Base-by-base conservation (phyloP, 1,140 invertebrate genomes). In the Daktulosphaira vitifoliae region DNA sequence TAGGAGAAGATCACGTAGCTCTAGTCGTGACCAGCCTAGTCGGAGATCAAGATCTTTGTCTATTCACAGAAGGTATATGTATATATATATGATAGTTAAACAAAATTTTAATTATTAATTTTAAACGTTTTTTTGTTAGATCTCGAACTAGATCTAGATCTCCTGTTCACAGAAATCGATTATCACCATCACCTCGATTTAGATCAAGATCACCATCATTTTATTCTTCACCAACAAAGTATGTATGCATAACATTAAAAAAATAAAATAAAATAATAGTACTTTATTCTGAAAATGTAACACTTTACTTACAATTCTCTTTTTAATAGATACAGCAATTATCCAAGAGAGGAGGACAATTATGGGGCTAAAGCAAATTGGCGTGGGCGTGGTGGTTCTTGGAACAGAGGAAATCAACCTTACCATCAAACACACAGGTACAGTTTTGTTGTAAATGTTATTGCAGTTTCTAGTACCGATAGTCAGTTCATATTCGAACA, bases 71-170 rank as follows among this genome's bases (percentile, higher is more conserved):
- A 62, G 56, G 56, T 62, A 62, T 25, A 33, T 33, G 29, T 33
- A 23, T 18, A 2, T 8, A n/a, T 37, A 22, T n/a, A 25, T n/a
- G n/a, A 44, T 29, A 25, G 29, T 53, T 23, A 9, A 20, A 23
- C n/a, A 23, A 15, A 37, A 22, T n/a, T 42, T 42, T 25, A 42
- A 25, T 16, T n/a, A n/a, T n/a, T n/a, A n/a, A 7, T 56, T 56
- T 1, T 25, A 59, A 18, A 48, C 26, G 16, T 25, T 26, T 33
- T 8, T 26, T 48, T 52, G 29, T 44, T 48, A 54, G 52, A 66
- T 78, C 76, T n/a, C 72, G 77, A 65, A 78, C 77, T 25, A 72
- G 76, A 20, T 78, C 77, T 0, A 71, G 77, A 66, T 74, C 74
- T 15, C 74, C 74, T 11, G 71, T 73, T 62, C 56, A 29, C 7